Evolutionary conservation across 1,140 invertebrate genomes (phyloP), one percentile per base, ranked within the genome.

Genomic region (Venturia canescens): DNA sequence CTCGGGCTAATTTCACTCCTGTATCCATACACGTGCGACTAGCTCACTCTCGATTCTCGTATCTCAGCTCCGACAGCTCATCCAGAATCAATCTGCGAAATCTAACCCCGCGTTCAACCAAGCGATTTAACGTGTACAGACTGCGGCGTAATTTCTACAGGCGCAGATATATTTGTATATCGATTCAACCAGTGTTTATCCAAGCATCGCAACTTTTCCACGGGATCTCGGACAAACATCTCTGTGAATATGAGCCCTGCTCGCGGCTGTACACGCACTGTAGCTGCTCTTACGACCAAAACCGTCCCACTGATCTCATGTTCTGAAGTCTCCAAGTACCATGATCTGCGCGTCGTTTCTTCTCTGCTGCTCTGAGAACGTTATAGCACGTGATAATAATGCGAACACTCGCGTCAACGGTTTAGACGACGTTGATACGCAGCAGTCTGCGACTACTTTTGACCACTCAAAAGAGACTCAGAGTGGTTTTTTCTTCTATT

Each of bases 271-370:
- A 80, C 81, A 69, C 53, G 9, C 57, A 48, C 11, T 26, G 66
- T 77, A 38, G 77, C 69, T 81, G 80, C 85, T 83, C 50, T 13
- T 29, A 86, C 86, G 87, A 89, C 87, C 86, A 87, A 83, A 86
- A 88, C 87, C 80, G 82, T 88, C 86, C 77, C 86, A 87, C 87
- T 88, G 82, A 84, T 89, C 88, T 89, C 87, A 83, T 70, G 86
- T 88, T 88, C 84, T 85, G 48, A 44, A 67, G 63, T 26, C 48
- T 60, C 27, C 72, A 34, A 3, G 3, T 6, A 29, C 27, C 27
- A 13, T 29, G 16, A 29, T 27, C 27, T 18, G 1, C 1, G 29
- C 23, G 3, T 21, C n/a, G 1, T 26, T 18, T 13, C 3, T 66
- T 27, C 9, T 29, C 29, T 66, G 9, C 16, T 29, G 18, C 63